A percentile compares a stretch with the other conserved stretches of the same genome.
These are phyloP conservation scores for Epinephelus moara DNA, from an alignment of 2,113 vertebrate species.

Conservation along the genomic window DNA sequence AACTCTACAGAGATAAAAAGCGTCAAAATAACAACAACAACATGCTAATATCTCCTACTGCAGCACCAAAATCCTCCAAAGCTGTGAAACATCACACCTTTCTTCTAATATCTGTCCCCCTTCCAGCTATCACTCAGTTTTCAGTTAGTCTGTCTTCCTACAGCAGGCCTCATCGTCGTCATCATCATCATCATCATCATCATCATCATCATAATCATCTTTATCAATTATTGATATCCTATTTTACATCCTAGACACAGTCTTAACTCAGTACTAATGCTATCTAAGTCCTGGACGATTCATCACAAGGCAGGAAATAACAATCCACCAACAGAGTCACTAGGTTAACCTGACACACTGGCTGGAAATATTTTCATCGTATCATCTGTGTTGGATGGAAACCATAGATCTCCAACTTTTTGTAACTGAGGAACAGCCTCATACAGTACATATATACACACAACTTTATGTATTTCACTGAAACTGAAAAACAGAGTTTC, in stretches of 20 bases:
- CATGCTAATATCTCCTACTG: not conserved
- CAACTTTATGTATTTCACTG: not conserved
- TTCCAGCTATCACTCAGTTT: conserved; percentile 2
- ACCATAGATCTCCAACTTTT: not conserved
- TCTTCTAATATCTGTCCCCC: not conserved
- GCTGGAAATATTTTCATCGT: not conserved
- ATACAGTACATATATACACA: not conserved
- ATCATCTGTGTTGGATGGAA: not conserved
- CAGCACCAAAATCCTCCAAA: conserved; percentile 20
- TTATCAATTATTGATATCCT: not conserved
- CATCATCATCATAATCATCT: conserved; percentile 4
- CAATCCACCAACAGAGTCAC: not conserved
- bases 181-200: conserved; percentile 20
- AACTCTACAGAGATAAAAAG: conserved; percentile 17
- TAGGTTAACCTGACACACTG: not conserved
- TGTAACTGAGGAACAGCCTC: too few relatives aligned
- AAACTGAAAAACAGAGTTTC: not conserved
- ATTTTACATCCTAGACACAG: conserved; percentile 12
- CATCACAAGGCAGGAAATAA: conserved; percentile 7
- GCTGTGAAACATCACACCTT: conserved; percentile 22
- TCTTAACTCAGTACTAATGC: conserved; percentile 1
- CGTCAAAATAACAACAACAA: conserved; percentile 9
- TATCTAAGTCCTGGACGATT: not conserved
- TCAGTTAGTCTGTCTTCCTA: conserved; percentile 9
- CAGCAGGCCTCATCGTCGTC: conserved; percentile 9